These are phyloP conservation scores for Pammene fasciana DNA, from an alignment of 2,888 invertebrate genomes.

Conservation along the genomic window DNA sequence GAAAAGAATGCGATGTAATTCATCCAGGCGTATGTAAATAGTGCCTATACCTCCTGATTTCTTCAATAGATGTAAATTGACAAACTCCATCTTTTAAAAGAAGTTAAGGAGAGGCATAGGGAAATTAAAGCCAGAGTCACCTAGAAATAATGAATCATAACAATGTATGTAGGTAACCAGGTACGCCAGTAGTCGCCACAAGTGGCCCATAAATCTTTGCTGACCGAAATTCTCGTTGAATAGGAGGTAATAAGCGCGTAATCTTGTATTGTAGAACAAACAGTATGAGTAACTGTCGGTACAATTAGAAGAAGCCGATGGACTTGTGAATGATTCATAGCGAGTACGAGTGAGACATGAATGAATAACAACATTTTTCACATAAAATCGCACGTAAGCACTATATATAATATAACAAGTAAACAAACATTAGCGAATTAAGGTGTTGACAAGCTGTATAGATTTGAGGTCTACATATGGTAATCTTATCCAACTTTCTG, in stretches of 20 bases:
- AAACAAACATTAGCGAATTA: constrained; percentile 23
- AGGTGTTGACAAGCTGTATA: not conserved
- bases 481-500: not conserved
- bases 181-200: constrained; percentile 15
- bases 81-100: not conserved
- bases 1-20: constrained; percentile 7
- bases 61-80: not conserved
- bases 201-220: constrained; percentile 18
- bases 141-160: constrained; percentile 1
- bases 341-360: constrained; percentile 25
- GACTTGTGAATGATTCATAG: constrained; percentile 43
- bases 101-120: not conserved
- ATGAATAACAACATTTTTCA: constrained; percentile 37
- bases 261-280: constrained; percentile 12
- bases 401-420: constrained; percentile 1
- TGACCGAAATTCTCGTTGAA: constrained; percentile 20
- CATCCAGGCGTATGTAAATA: not conserved
- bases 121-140: not conserved
- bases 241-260: constrained; percentile 11
- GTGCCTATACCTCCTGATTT: not conserved
- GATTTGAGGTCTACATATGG: constrained; percentile 6
- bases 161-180: constrained; percentile 11
- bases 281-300: constrained; percentile 28
- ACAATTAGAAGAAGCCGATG: constrained; percentile 19
- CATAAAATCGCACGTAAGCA: constrained; percentile 23